Base-by-base conservation (phyloP, 2,113 vertebrate species). In the Todiramphus chloris region DNA sequence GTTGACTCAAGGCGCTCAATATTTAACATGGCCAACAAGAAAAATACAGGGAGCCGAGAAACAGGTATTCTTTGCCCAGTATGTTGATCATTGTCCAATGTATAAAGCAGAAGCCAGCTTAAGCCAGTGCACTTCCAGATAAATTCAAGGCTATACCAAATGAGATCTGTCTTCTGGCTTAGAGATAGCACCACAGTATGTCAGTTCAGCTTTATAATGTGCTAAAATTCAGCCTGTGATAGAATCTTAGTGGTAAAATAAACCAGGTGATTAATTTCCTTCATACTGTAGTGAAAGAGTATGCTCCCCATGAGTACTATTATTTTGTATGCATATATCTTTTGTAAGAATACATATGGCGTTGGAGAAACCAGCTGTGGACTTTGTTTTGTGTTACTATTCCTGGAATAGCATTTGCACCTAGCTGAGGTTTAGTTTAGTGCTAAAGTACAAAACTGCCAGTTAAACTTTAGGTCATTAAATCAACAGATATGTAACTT, bases 1-100 rank as follows among this genome's bases (percentile, higher is more conserved):
- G 99, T 99, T 89, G 99, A 99, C 97, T 99, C 99, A 70, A 98
- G 99, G 48, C 98, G 99, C 72, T 99, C 99, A 7, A 99, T 99
- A 98, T 99, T 99, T 98, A 99, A 99, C 82, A 98, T 99, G 99
- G 98, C 99, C 96, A 99, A 99, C 98, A 99, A 98, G 97, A 99
- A 98, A 91, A 99, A 98, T 66, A 56, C 98, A 81, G 98, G 98
- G 79, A 97, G 96, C 95, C 96, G 95, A 92, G 98, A 98, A 95
- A 94, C 98, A 98, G 98, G 98, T 98, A 98, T 95, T 96, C 44
- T 37, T 85, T 88, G 83, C 33, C 39, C 66, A 66, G 24, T 56
- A 6, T 31, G 10, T 63, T 53, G 77, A 15, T 0, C 0, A 18
- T 41, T 35, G 5, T 58, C 87, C 56, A 16, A 4, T 33, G 25